These are phyloP conservation scores for Pipistrellus pipistrellus DNA, from an alignment of 2,797 vertebrate genomes.

Conservation along the genomic window DNA sequence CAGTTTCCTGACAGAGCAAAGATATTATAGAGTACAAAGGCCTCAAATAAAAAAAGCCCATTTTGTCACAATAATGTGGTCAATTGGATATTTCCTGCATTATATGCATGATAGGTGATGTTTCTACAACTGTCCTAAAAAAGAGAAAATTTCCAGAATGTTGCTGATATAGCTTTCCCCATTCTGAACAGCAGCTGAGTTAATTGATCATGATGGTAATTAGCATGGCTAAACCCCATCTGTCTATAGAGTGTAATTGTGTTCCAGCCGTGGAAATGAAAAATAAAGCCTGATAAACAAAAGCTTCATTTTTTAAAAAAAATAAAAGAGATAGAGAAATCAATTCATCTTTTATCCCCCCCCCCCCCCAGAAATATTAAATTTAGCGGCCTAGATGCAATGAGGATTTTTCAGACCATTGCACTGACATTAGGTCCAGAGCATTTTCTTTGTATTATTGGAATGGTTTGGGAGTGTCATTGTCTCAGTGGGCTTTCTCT, in stretches of 20 bases:
- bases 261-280: constrained; percentile 70
- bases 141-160: constrained; percentile 38
- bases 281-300: constrained; percentile 74
- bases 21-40: not conserved
- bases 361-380: constrained; percentile 21
- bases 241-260: constrained; percentile 77
- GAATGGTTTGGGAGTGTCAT: not conserved
- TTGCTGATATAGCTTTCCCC: constrained; percentile 48
- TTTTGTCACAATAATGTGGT: not conserved
- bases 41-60: not conserved
- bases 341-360: not conserved
- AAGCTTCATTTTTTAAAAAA: constrained; percentile 56
- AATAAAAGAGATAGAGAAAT: constrained; percentile 41
- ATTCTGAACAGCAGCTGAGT: constrained; percentile 78
- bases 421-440: not conserved
- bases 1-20: not conserved
- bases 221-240: constrained; percentile 82
- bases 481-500: not conserved
- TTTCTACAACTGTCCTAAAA: constrained; percentile 23
- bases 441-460: not conserved
- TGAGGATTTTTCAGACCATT: not conserved
- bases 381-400: not conserved
- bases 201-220: constrained; percentile 81
- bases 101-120: constrained; percentile 12
- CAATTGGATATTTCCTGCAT: constrained; percentile 42